phyloP scores from a whole-genome alignment of 2,113 vertebrate genomes.

The Noturus placidus region DNA sequence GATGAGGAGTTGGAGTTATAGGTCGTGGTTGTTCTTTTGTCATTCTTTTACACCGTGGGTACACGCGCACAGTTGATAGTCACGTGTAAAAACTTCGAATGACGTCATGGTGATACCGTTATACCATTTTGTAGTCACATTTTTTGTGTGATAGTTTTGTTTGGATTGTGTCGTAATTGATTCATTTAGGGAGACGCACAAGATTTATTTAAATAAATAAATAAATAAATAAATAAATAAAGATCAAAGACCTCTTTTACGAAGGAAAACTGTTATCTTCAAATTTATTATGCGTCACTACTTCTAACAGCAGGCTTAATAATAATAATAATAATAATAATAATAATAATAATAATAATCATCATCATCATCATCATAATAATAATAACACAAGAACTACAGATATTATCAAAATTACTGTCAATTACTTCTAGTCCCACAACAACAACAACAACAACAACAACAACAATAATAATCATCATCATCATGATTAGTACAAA shows the following conservation, averaged over 20 bases:
- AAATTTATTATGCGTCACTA: not conserved
- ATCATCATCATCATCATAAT: not conserved
- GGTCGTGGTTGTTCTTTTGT: conserved; percentile 4
- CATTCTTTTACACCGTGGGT: not conserved
- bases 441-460: not conserved
- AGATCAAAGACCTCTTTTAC: not conserved
- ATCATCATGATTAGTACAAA: conserved; percentile 18
- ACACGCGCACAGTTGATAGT: not conserved
- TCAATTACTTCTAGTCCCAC: not conserved
- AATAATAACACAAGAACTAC: not conserved
- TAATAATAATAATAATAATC: not conserved
- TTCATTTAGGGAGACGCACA: conserved; percentile 26
- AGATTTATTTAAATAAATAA: not conserved
- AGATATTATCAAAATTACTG: not conserved
- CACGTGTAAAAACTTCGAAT: not conserved
- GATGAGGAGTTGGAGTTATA: not conserved
- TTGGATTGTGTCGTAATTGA: conserved; percentile 31
- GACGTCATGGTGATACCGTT: not conserved
- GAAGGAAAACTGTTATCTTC: not conserved
- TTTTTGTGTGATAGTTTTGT: conserved; percentile 5
- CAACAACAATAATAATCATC: not conserved
- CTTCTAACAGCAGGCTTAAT: not conserved
- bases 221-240: not conserved
- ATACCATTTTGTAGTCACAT: not conserved
- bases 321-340: not conserved